Percentiles rank a stretch among this genome's conserved stretches.
Conservation (phyloP, 2,888 invertebrate genomes). For the Odontocerum albicorne region DNA sequence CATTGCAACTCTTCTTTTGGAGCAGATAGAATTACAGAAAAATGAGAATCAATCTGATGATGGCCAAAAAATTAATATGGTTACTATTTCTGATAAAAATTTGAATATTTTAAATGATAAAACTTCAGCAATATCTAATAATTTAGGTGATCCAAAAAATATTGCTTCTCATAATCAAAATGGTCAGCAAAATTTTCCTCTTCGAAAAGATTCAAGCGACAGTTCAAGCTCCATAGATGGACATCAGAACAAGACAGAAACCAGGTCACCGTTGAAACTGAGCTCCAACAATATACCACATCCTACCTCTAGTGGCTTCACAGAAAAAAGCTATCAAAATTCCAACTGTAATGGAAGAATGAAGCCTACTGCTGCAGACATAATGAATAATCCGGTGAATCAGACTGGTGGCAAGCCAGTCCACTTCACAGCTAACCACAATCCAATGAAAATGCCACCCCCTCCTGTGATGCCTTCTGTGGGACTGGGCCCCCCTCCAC, state of each 20-base stretch:
- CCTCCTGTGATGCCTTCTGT: background rate
- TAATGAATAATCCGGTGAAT: too few relatives aligned
- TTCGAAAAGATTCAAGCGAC: slow-evolving; percentile 28
- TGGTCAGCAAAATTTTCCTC: slow-evolving; percentile 1
- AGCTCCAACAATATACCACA: too few relatives aligned
- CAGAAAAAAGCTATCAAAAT: too few relatives aligned
- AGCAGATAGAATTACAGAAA: slow-evolving; percentile 42
- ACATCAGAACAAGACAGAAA: background rate
- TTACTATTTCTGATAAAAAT: background rate
- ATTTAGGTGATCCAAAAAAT: slow-evolving; percentile 14
- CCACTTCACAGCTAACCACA: slow-evolving; percentile 10
- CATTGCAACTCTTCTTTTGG: slow-evolving; percentile 47
- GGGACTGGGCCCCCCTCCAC: slow-evolving; percentile 36
- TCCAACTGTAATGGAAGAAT: background rate
- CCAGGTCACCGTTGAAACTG: slow-evolving; percentile 1
- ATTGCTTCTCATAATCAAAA: background rate
- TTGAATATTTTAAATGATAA: background rate
- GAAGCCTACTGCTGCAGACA: background rate
- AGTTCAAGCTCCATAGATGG: slow-evolving; percentile 15
- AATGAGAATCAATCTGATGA: slow-evolving; percentile 16
- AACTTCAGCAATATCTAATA: background rate
- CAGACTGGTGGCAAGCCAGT: background rate
- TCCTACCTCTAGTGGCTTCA: too few relatives aligned
- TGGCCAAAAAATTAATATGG: background rate
- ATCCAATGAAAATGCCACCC: slow-evolving; percentile 8